These are phyloP conservation scores for Parnassius glacialis DNA, from an alignment of 2,888 invertebrate species.

Conservation along the genomic window DNA sequence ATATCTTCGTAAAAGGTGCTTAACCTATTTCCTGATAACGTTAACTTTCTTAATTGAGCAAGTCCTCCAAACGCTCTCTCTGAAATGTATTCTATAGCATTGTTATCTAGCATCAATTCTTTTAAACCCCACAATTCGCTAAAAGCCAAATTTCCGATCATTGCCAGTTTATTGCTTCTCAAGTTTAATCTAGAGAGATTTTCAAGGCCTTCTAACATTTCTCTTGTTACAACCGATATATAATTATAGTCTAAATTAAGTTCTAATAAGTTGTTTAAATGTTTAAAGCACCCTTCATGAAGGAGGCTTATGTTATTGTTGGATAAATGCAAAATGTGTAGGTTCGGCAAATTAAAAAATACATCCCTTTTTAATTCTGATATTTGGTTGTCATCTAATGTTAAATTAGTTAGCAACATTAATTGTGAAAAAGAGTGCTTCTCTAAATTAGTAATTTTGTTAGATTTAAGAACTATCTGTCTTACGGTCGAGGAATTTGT, in stretches of 20 bases:
- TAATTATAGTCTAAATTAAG: constrained; percentile 89
- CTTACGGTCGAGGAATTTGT: constrained; percentile 86
- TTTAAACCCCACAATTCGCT: constrained; percentile 87
- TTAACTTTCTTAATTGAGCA: constrained; percentile 84
- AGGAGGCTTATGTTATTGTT: constrained; percentile 91
- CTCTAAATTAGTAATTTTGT: constrained; percentile 84
- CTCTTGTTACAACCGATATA: constrained; percentile 87
- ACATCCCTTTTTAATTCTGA: constrained; percentile 86
- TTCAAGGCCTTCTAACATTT: constrained; percentile 87
- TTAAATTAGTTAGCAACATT: constrained; percentile 84
- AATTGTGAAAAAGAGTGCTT: constrained; percentile 88
- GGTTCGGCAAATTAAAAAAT: constrained; percentile 86
- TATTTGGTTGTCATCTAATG: constrained; percentile 88
- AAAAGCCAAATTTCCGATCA: constrained; percentile 90
- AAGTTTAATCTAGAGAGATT: constrained; percentile 87
- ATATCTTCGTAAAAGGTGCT: constrained; percentile 86
- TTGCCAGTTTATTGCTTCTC: constrained; percentile 86
- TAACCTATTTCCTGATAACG: constrained; percentile 87
- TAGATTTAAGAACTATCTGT: constrained; percentile 85
- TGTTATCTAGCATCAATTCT: constrained; percentile 85
- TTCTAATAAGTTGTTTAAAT: constrained; percentile 86
- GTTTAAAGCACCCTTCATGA: constrained; percentile 91
- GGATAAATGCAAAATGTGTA: constrained; percentile 88
- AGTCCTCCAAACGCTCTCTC: constrained; percentile 89
- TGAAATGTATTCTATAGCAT: constrained; percentile 85